Percentiles rank a stretch among this genome's conserved stretches.
These are phyloP conservation scores for Arvicanthis niloticus DNA, from an alignment of 2,113 vertebrate genomes.

Conservation along the genomic window DNA sequence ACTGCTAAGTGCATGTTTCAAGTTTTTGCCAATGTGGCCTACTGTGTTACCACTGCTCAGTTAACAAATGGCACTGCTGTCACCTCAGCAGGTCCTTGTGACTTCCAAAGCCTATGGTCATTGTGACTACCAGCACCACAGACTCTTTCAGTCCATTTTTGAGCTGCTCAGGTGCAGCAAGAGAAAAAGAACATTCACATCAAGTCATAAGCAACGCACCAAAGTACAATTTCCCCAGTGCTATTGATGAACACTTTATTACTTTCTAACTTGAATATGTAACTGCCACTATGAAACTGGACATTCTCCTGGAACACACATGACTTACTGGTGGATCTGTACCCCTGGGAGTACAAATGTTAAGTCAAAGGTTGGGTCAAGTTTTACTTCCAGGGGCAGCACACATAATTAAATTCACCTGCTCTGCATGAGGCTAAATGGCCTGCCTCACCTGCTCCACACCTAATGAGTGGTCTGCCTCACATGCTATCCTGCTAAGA, in stretches of 20 bases:
- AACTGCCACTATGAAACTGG: not conserved
- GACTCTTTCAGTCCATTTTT: not conserved
- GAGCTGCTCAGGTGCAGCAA: not conserved
- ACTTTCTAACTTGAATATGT: not conserved
- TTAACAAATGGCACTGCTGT: not conserved
- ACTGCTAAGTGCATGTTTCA: not conserved
- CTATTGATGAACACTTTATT: not conserved
- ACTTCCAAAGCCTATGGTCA: not conserved
- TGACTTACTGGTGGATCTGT: not conserved
- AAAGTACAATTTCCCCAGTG: not conserved
- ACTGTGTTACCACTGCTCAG: not conserved
- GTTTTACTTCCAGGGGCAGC: not conserved
- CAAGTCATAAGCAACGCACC: not conserved
- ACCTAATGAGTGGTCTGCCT: not conserved
- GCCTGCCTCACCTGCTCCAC: not conserved
- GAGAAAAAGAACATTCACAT: constrained; percentile 4
- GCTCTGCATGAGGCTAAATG: not conserved
- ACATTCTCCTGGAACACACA: not conserved
- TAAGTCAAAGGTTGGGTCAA: not conserved
- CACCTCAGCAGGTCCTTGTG: not conserved
- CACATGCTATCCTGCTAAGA: not conserved
- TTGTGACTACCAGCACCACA: not conserved
- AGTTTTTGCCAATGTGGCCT: not conserved
- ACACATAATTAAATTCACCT: not conserved
- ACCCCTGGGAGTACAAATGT: not conserved